Base-by-base conservation (phyloP, 1,140 invertebrate genomes). In the Orius insidiosus region DNA sequence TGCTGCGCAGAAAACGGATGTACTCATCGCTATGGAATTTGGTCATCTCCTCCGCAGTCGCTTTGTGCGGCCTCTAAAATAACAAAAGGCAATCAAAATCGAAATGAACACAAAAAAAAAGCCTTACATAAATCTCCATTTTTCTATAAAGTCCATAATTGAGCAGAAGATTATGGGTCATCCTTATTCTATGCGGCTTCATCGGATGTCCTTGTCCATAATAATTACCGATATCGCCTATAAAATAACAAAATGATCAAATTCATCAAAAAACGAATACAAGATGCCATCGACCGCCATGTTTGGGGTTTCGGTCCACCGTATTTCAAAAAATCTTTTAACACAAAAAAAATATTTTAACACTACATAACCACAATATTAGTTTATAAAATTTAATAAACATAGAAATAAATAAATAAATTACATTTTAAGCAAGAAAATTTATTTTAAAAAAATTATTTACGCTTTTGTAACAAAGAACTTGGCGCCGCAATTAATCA, bases 171-270 rank as follows among this genome's bases (percentile, higher is more conserved):
- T 98, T 98, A 66, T 99, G 95, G 2, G 95, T 97, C 95, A 99
- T 99, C 58, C 95, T 80, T 76, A 99, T 98, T 52, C 95, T 77
- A 65, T 98, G 95, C 5, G 95, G 95, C 63, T 99, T 98, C 95
- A 98, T 99, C 5, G 95, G 95, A 75, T 98, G 95, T n/a, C 95
- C 94, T 66, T 99, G 95, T 1, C 95, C 95, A 85, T 98, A 98
- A 61, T 98, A 98, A 66, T 98, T 98, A 24, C 95, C 95, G 63
- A 98, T 96, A 64, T 98, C 94, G 68, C 86, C 87, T 93, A 54
- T 54, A 68, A 66, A 50, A 43, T 14, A 42, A 45, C 33, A 45
- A 16, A 43, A 45, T 14, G 24, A 24, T 24, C 24, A 24, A 24
- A 24, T 24, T 7, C 24, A 7, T 3, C 24, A 3, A 3, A 2